phyloP scores from a whole-genome alignment of 2,888 invertebrate genomes.

The Scaptomyza cyrtandrae region DNA sequence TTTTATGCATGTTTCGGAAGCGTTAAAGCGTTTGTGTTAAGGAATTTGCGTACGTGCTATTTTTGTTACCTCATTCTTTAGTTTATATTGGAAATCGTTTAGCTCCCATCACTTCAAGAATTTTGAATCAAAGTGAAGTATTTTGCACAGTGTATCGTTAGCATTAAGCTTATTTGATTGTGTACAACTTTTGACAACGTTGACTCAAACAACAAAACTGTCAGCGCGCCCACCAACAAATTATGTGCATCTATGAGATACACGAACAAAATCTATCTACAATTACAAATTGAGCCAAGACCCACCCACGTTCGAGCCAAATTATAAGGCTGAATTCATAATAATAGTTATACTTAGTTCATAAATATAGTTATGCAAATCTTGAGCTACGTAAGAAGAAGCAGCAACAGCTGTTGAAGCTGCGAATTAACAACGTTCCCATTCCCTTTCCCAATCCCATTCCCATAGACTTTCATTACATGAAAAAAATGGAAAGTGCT shows the following conservation, averaged over 20 bases:
- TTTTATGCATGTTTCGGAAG: neutral
- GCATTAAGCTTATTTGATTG: conserved; percentile 47
- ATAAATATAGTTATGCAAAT: conserved; percentile 61
- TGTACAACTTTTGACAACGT: conserved; percentile 15
- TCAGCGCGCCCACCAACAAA: conserved; percentile 55
- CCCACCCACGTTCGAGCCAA: conserved; percentile 58
- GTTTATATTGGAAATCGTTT: neutral
- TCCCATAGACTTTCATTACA: conserved; percentile 37
- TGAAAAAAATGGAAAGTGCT: conserved; percentile 50
- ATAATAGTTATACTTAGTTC: conserved; percentile 31
- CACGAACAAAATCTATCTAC: conserved; percentile 30
- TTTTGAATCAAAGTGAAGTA: neutral
- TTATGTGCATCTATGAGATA: conserved; percentile 59
- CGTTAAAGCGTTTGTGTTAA: neutral
- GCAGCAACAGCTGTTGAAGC: conserved; percentile 48
- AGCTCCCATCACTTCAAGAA: neutral
- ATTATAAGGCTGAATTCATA: conserved; percentile 54
- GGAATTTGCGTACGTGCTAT: conserved; percentile 28
- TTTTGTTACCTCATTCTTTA: conserved; percentile 5
- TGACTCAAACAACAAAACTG: conserved; percentile 48
- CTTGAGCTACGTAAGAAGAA: conserved; percentile 1
- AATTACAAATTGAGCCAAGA: conserved; percentile 43
- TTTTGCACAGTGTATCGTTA: conserved; percentile 40
- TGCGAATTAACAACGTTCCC: conserved; percentile 32
- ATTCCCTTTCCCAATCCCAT: conserved; percentile 43